Conservation (phyloP, 2,113 vertebrate genomes). For the human (Homo sapiens) region GRCh38 chr14:58318001-58318500, state of each 20-base stretch:
- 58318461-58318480: background rate
- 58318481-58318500: background rate
- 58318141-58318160: background rate
- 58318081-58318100: background rate
- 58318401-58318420: slow-evolving; percentile 24
- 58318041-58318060: slow-evolving; percentile 13
- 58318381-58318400: background rate
- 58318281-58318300: background rate
- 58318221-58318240: background rate
- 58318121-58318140: background rate
- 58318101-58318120: background rate
- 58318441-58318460: background rate
- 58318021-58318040: slow-evolving; percentile 12
- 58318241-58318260: background rate
- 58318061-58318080: background rate
- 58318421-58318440: background rate
- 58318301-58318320: background rate
- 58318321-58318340: background rate
- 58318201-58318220: background rate
- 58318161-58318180: background rate
- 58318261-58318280: background rate
- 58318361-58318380: background rate
- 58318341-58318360: background rate
- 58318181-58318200: background rate
- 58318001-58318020: background rate